These are phyloP conservation scores for Corythoichthys intestinalis DNA, from an alignment of 2,113 vertebrate species.

Conservation along the genomic window DNA sequence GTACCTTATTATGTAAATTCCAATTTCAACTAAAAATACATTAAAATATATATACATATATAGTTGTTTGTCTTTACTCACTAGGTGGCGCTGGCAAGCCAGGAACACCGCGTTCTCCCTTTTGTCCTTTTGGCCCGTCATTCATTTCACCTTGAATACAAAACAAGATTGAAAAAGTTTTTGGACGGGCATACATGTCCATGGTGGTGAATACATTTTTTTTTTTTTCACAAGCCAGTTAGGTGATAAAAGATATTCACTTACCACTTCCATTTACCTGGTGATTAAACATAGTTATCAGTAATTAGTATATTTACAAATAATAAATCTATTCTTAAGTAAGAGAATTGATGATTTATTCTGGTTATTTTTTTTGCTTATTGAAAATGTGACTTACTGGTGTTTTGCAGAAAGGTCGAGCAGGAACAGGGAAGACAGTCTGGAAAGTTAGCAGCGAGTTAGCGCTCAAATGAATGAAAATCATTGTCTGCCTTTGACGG, in stretches of 20 bases:
- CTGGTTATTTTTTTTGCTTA: not conserved
- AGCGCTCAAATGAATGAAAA: not conserved
- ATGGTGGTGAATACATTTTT: too few relatives aligned
- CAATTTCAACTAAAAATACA: not conserved
- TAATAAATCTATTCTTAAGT: not conserved
- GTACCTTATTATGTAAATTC: not conserved
- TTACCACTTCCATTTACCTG: constrained; percentile 53
- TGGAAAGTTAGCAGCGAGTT: constrained; percentile 53
- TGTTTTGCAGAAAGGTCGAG: constrained; percentile 89
- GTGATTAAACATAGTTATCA: constrained; percentile 14
- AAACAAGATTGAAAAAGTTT: not conserved
- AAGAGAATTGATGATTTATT: not conserved
- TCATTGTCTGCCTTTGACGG: too few relatives aligned
- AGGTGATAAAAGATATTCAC: constrained; percentile 25
- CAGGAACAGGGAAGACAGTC: constrained; percentile 87
- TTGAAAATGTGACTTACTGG: constrained; percentile 75
- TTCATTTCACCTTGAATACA: constrained; percentile 55
- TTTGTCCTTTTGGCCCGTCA: constrained; percentile 81
- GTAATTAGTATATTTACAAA: not conserved
- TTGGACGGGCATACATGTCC: not conserved
- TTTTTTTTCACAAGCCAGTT: not conserved
- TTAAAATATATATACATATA: too few relatives aligned
- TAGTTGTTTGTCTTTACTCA: constrained; percentile 45
- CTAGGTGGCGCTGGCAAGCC: constrained; percentile 79
- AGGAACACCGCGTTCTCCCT: constrained; percentile 82